Conservation (phyloP, 2,113 vertebrate species). For the Phrynocephalus versicolor region DNA sequence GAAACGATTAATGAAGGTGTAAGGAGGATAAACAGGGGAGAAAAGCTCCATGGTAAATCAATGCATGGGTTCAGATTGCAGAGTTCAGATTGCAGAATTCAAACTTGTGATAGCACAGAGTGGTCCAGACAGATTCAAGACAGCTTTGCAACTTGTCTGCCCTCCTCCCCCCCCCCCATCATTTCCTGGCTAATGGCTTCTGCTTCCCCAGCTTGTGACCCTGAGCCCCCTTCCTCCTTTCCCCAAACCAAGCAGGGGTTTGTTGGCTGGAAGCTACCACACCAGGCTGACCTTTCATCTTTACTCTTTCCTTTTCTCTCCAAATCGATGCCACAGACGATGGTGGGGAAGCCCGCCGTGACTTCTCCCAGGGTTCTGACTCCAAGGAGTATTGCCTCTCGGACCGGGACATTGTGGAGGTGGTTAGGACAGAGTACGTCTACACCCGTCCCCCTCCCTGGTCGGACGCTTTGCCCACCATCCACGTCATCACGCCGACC, state of each 20-base stretch:
- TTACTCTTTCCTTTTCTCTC: slow-evolving; percentile 64
- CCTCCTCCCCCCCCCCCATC: slow-evolving; percentile 27
- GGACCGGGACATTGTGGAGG: slow-evolving; percentile 97
- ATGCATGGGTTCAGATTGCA: too few relatives aligned
- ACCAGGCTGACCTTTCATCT: slow-evolving; percentile 54
- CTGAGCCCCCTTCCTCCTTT: background rate
- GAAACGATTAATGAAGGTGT: background rate
- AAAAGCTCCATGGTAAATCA: too few relatives aligned
- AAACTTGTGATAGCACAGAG: background rate
- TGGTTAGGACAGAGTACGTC: slow-evolving; percentile 98
- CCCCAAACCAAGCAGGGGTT: background rate
- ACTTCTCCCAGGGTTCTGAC: slow-evolving; percentile 81
- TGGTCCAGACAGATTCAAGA: background rate
- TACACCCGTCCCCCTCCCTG: slow-evolving; percentile 95
- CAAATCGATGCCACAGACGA: slow-evolving; percentile 79
- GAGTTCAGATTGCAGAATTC: background rate
- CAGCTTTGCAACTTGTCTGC: background rate
- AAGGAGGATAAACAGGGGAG: background rate
- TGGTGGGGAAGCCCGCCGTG: slow-evolving; percentile 83
- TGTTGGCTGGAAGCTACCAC: too few relatives aligned
- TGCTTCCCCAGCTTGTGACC: slow-evolving; percentile 3
- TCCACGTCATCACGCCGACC: slow-evolving; percentile 96
- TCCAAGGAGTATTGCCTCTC: slow-evolving; percentile 96
- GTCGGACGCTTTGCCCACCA: slow-evolving; percentile 95
- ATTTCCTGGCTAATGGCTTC: slow-evolving; percentile 34